Base-by-base conservation (phyloP, 2,113 vertebrate species). In the Apistogramma diplotaenia region DNA sequence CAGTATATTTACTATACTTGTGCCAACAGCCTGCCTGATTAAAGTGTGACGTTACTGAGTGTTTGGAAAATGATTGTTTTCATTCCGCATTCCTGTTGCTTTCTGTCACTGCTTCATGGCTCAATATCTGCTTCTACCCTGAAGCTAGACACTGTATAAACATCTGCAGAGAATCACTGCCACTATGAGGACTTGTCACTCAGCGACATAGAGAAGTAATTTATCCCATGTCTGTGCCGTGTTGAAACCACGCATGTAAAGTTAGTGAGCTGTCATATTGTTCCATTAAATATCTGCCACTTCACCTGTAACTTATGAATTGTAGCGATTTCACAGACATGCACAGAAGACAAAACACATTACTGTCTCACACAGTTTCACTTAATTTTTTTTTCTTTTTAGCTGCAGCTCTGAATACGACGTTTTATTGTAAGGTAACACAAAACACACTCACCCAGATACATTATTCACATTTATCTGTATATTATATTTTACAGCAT, bases 31-130 rank as follows among this genome's bases (percentile, higher is more conserved):
- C 37, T 67, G 37, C 61, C 61, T 67, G 62, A 29, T 49, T 46
- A 29, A 70, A 49, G 62, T 49, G 40, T 49, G 8, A 49, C 49
- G 33, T 40, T 61, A 40, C 19, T 59, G 10, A 40, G 62, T 57
- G 40, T 58, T 85, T 77, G n/a, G 6, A 57, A 59, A 76, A 74
- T 59, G 19, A 59, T 67, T 56, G 35, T 82, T 83, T 81, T 87
- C 25, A 61, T 78, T 65, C 18, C 54, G 19, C 40, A 49, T n/a
- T 77, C 19, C 18, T 18, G 56, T 73, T 76, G 49, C 65, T 73
- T 79, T 61, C 35, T 72, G 16, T 83, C 33, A 37, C 29, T 76
- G 37, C 15, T 70, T 77, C 23, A 16, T 75, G 33, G n/a, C 23
- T 76, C 43, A 40, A 40, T 18, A 8, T 83, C 21, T 58, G 43